These are phyloP conservation scores for Salvelinus namaycush DNA, from an alignment of 2,113 vertebrate species.

Conservation along the genomic window DNA sequence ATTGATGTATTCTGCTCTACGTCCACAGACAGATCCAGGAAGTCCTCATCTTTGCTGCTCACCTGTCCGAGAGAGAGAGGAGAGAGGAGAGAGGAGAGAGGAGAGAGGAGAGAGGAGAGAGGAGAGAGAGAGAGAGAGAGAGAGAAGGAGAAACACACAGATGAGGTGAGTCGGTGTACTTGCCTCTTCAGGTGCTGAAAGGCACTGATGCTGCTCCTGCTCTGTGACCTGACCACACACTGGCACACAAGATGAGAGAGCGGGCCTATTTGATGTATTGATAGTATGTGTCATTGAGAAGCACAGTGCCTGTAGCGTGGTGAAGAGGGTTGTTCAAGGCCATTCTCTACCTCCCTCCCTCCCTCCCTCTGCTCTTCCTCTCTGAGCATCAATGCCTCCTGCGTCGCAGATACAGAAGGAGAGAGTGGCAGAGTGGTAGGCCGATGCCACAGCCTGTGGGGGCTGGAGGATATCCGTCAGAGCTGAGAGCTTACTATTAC, in stretches of 20 bases:
- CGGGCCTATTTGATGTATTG: slow-evolving; percentile 25
- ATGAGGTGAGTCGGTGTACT: not conserved
- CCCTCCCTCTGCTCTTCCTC: slow-evolving; percentile 8
- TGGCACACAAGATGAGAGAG: not conserved
- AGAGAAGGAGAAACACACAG: not conserved
- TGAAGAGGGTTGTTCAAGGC: slow-evolving; percentile 47
- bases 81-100: not conserved
- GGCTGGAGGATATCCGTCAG: not conserved
- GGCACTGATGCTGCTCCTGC: slow-evolving; percentile 14
- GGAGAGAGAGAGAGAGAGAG: slow-evolving; percentile 37
- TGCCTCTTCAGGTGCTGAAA: slow-evolving; percentile 6
- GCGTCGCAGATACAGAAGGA: slow-evolving; percentile 14
- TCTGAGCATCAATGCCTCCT: slow-evolving; percentile 33
- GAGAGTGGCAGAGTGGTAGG: not conserved
- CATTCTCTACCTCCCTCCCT: slow-evolving; percentile 17
- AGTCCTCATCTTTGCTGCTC: slow-evolving; percentile 99
- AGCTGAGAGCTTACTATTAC: not conserved
- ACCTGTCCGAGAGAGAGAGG: slow-evolving; percentile 77
- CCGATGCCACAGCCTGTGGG: too few species aligned
- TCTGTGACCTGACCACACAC: not conserved
- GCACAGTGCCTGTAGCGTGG: slow-evolving; percentile 22
- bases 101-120: not conserved
- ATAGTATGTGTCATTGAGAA: slow-evolving; percentile 42
- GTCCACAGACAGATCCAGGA: slow-evolving; percentile 96
- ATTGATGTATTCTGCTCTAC: slow-evolving; percentile 98